Evolutionary conservation across 2,888 invertebrate genomes (phyloP), one percentile per base, ranked within the genome.

Genomic region (Sarcophaga caerulescens): DNA sequence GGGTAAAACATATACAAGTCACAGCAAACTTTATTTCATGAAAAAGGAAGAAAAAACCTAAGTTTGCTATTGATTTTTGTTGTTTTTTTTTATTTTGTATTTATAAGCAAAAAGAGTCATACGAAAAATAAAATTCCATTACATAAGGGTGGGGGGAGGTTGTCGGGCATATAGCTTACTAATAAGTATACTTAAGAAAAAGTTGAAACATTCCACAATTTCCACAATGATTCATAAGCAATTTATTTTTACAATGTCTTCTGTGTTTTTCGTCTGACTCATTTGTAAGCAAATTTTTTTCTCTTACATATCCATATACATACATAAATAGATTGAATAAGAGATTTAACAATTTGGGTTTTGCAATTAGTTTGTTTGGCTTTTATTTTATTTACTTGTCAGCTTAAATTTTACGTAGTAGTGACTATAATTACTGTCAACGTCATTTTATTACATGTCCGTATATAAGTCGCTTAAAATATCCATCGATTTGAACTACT

Each of bases 1-100:
- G 74, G 79, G 74, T 79, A 84, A 69, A 63, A 21, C 19, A 47
- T 45, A 57, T 52, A 63, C 35, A 83, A 68, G 57, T 23, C 62
- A 52, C 70, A 75, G 52, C n/a, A 74, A 81, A 63, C 62, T 47
- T 17, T 6, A 65, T 78, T 25, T n/a, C 25, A 63, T 21, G 21
- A 19, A 25, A 66, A 44, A 5, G 62, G 23, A 60, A 35, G 6
- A 47, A 62, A 52, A 23, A 45, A 14, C 17, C 19, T 23, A 60
- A 8, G 35, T 25, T 25, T 45, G 17, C 25, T 19, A 52, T 12
- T 25, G 35, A 35, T 35, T 35, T 35, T 35, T 6, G 35, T 35
- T 35, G 35, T 35, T 35, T 35, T 25, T 6, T 4, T 19, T 17
- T 8, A n/a, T 65, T 75, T 75, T 57, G 1, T 57, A n/a, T 35